A percentile compares a stretch with the other conserved stretches of the same genome.
Conservation (phyloP, 2,797 vertebrate species). For the Poecilia velifera region DNA sequence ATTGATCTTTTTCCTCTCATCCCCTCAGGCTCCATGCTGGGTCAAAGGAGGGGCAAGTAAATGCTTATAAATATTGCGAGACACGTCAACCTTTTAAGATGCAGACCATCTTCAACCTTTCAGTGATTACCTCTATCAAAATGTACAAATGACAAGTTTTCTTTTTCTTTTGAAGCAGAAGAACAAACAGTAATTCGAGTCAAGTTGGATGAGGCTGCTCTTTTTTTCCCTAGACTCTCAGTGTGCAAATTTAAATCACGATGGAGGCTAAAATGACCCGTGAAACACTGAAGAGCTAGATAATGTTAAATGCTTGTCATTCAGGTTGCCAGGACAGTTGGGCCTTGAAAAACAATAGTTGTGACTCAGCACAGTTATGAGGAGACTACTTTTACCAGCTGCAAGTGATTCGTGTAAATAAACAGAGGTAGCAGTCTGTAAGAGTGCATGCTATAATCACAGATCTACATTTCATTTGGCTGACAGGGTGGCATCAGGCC, state of each 20-base stretch:
- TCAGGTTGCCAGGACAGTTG: conserved; percentile 33
- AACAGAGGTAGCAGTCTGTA: conserved; percentile 57
- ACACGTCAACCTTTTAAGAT: conserved; percentile 24
- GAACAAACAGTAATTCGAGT: conserved; percentile 22
- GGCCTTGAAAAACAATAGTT: conserved; percentile 19
- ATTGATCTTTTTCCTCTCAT: conserved; percentile 37
- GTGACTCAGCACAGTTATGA: conserved; percentile 39
- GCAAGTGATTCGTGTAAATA: conserved; percentile 64
- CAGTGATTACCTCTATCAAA: conserved; percentile 38
- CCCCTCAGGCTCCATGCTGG: conserved; percentile 13
- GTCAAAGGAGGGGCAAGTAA: conserved; percentile 27
- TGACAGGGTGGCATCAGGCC: conserved; percentile 63
- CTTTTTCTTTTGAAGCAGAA: background rate
- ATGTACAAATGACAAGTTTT: conserved; percentile 14
- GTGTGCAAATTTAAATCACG: conserved; percentile 31
- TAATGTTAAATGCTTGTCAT: conserved; percentile 50
- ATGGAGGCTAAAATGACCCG: conserved; percentile 46
- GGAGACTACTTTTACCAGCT: conserved; percentile 52
- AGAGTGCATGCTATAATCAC: conserved; percentile 68
- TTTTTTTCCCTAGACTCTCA: conserved; percentile 22
- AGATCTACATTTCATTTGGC: conserved; percentile 68
- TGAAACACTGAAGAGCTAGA: conserved; percentile 40
- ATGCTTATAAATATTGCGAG: conserved; percentile 14
- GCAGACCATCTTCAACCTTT: conserved; percentile 28
- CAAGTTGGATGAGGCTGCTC: conserved; percentile 20